A percentile compares a stretch with the other conserved stretches of the same genome.
Evolutionary conservation across 2,797 vertebrate species (phyloP).

Genomic region (Delichon dasypus): DNA sequence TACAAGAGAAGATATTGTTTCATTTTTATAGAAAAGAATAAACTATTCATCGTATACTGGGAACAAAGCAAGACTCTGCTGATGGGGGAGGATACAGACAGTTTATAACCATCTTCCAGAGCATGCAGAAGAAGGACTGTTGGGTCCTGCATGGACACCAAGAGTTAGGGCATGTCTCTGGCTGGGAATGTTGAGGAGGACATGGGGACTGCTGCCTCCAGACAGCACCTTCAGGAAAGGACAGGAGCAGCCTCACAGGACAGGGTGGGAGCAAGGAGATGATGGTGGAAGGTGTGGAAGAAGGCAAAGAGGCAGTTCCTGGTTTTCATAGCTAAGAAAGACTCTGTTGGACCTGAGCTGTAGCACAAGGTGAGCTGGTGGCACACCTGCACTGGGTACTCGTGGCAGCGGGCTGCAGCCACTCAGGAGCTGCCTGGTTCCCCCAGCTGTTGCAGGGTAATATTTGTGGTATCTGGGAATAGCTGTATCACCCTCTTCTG

Average conservation of each 20-base stretch:
- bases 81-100: too few species aligned
- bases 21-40: neutral
- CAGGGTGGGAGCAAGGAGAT: neutral
- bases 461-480: neutral
- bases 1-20: neutral
- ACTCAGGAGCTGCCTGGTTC: neutral
- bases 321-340: neutral
- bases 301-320: neutral
- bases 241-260: neutral
- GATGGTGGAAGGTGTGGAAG: fast-evolving
- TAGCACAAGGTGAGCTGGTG: neutral
- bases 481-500: neutral
- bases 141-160: neutral
- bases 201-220: fast-evolving
- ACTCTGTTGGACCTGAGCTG: neutral
- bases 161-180: neutral
- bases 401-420: neutral
- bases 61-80: neutral
- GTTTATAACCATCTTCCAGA: neutral
- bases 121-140: neutral
- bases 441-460: neutral
- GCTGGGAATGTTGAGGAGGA: fast-evolving
- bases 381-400: neutral
- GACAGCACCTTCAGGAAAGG: neutral
- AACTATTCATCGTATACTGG: fast-evolving